Conservation (phyloP, 2,888 invertebrate genomes). For the Ophraella communa region DNA sequence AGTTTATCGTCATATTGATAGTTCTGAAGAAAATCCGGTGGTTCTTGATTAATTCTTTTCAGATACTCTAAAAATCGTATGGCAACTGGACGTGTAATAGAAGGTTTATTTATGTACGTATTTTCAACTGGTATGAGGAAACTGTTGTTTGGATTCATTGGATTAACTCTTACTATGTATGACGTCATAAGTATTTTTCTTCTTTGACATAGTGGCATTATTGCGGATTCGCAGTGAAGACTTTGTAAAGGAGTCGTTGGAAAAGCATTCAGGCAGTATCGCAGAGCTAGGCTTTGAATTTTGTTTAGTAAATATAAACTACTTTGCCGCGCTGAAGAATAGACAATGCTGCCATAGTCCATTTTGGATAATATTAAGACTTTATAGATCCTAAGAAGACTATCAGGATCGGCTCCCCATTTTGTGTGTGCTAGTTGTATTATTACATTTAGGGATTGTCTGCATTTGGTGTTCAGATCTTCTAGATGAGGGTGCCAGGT, state of each 20-base stretch:
- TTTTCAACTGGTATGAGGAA: too few relatives aligned
- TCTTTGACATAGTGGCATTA: neutral
- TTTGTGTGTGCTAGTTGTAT: neutral
- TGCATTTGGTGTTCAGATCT: constrained; percentile 1
- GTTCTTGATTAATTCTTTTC: too few relatives aligned
- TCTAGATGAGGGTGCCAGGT: neutral
- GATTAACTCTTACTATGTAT: neutral
- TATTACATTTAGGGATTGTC: constrained; percentile 1
- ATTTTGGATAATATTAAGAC: constrained; percentile 1
- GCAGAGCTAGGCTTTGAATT: constrained; percentile 1
- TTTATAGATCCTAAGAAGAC: constrained; percentile 4
- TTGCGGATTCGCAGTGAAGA: neutral
- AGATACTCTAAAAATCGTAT: too few relatives aligned
- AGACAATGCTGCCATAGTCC: constrained; percentile 14
- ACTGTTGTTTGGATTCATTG: too few relatives aligned
- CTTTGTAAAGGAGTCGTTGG: constrained; percentile 4
- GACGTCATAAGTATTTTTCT: neutral
- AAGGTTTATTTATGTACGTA: too few relatives aligned
- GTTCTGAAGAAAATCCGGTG: too few relatives aligned
- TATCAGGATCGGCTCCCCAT: constrained; percentile 16
- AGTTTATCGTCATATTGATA: too few relatives aligned
- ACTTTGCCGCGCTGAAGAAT: constrained; percentile 2
- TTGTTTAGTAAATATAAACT: neutral
- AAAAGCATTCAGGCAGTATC: constrained; percentile 3
- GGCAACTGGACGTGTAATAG: too few relatives aligned